Evolutionary conservation across 2,888 invertebrate species (phyloP).

Genomic region (Drosophila birchii): DNA sequence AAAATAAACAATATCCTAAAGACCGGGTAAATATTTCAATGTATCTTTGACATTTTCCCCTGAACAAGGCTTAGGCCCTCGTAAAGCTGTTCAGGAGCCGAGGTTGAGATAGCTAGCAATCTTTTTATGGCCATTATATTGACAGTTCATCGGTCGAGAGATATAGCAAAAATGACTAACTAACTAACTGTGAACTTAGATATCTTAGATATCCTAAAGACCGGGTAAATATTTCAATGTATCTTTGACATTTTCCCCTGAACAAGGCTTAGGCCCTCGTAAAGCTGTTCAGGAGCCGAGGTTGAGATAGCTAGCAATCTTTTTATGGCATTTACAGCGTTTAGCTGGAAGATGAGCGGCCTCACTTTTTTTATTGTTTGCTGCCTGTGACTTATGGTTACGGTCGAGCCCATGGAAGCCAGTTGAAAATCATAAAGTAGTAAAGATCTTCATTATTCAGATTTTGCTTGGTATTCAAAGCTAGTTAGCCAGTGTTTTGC

Average conservation of each 20-base stretch:
- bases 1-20: background rate
- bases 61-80: slow-evolving; percentile 1
- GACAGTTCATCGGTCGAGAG: slow-evolving; percentile 1
- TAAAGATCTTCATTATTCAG: background rate
- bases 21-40: background rate
- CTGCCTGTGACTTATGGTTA: background rate
- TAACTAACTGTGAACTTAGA: background rate
- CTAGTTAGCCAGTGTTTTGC: background rate
- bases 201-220: background rate
- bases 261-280: background rate
- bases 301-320: background rate
- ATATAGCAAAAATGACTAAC: background rate
- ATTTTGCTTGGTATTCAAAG: slow-evolving; percentile 47
- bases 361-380: slow-evolving; percentile 4
- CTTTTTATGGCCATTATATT: slow-evolving; percentile 3
- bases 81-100: slow-evolving; percentile 1
- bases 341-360: slow-evolving; percentile 27
- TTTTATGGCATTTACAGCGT: slow-evolving; percentile 3
- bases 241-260: background rate
- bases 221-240: background rate
- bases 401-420: slow-evolving; percentile 41
- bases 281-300: slow-evolving; percentile 5
- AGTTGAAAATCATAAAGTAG: slow-evolving; percentile 40
- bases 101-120: background rate
- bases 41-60: background rate